Conservation (phyloP, 2,113 vertebrate species). For the Apistogramma diplotaenia region DNA sequence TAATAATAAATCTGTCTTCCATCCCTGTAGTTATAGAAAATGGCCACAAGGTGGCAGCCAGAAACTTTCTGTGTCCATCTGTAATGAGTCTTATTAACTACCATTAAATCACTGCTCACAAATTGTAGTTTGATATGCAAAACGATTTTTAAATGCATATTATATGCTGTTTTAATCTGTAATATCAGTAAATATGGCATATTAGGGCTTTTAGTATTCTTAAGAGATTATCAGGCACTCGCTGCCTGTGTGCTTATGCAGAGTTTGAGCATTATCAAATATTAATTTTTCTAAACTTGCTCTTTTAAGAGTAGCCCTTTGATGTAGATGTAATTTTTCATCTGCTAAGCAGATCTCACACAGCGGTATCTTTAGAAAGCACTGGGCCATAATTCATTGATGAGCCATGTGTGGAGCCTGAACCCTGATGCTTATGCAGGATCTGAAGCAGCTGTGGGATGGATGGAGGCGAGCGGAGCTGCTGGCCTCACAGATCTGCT, state of each 20-base stretch:
- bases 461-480: slow-evolving; percentile 31
- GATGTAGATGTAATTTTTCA: slow-evolving; percentile 76
- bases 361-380: slow-evolving; percentile 59
- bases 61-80: slow-evolving; percentile 23
- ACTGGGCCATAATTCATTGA: slow-evolving; percentile 67
- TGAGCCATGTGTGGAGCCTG: slow-evolving; percentile 67
- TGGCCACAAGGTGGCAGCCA: slow-evolving; percentile 61
- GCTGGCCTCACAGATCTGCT: not conserved
- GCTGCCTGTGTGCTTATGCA: slow-evolving; percentile 66
- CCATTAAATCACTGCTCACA: slow-evolving; percentile 64
- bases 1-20: not conserved
- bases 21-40: slow-evolving; percentile 10
- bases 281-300: slow-evolving; percentile 77
- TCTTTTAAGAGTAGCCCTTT: slow-evolving; percentile 75
- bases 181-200: slow-evolving; percentile 74
- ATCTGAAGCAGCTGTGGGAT: slow-evolving; percentile 33
- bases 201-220: slow-evolving; percentile 75
- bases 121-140: slow-evolving; percentile 78
- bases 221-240: slow-evolving; percentile 68
- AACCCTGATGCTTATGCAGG: slow-evolving; percentile 38
- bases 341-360: slow-evolving; percentile 67
- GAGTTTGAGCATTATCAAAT: slow-evolving; percentile 72
- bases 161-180: slow-evolving; percentile 74
- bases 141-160: slow-evolving; percentile 75
- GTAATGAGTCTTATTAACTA: slow-evolving; percentile 41